Percentiles rank a stretch among this genome's conserved stretches.
These are phyloP conservation scores for Clusia tigrina DNA, from an alignment of 2,888 invertebrate genomes.

Conservation along the genomic window DNA sequence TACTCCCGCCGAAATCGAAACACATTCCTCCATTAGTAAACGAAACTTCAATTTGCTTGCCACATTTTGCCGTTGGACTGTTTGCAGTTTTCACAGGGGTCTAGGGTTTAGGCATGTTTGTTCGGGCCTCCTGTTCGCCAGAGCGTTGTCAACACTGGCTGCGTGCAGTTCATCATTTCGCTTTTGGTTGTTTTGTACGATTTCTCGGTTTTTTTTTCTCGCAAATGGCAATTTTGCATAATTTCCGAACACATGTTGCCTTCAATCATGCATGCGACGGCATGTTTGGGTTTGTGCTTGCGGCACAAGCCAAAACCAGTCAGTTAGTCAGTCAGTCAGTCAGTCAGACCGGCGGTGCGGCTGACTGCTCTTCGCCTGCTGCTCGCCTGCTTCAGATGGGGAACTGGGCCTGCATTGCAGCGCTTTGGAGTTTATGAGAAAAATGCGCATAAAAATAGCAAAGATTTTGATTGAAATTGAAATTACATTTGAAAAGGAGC, in stretches of 20 bases:
- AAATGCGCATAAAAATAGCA: background rate
- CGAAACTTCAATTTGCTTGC: too few species aligned
- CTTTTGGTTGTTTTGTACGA: background rate
- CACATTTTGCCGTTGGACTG: too few species aligned
- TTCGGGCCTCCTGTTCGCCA: too few species aligned
- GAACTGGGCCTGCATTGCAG: background rate
- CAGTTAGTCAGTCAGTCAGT: too few species aligned
- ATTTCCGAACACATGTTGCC: conserved; percentile 60
- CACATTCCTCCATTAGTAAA: too few species aligned
- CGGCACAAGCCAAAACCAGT: conserved; percentile 4
- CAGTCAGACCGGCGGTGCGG: background rate
- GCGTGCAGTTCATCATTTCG: background rate
- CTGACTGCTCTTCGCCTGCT: background rate
- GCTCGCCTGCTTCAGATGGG: background rate
- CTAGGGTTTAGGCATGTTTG: too few species aligned
- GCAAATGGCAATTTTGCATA: conserved; percentile 52
- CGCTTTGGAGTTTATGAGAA: background rate
- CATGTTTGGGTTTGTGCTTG: background rate
- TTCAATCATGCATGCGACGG: conserved; percentile 52
- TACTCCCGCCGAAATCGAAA: too few species aligned
- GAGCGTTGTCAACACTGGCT: conserved; percentile 10
- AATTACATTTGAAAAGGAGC: conserved; percentile 13
- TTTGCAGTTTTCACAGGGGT: too few species aligned
- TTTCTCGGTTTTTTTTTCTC: background rate
- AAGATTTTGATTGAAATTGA: conserved; percentile 23